These are phyloP conservation scores for Cosmopolites sordidus DNA, from an alignment of 2,888 invertebrate species.

Conservation along the genomic window DNA sequence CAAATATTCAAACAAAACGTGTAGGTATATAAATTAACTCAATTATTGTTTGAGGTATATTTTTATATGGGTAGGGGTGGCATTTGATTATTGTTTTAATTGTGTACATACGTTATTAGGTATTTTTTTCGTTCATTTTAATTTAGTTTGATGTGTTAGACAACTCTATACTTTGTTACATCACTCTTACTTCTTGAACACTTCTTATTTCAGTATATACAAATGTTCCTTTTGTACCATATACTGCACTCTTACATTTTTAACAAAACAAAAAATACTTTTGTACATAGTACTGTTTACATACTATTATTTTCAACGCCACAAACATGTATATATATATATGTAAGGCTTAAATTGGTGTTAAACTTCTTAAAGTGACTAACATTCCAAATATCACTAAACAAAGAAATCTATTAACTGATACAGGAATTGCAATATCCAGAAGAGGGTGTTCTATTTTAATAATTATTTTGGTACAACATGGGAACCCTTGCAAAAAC, in stretches of 20 bases:
- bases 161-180: constrained; percentile 30
- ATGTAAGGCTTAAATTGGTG: constrained; percentile 3
- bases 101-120: constrained; percentile 36
- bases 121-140: constrained; percentile 27
- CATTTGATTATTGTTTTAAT: constrained; percentile 36
- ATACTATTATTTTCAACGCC: neutral
- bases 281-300: constrained; percentile 2
- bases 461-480: no score
- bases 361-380: constrained; percentile 11
- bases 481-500: no score
- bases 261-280: neutral
- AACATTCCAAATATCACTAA: constrained; percentile 34
- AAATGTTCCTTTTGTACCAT: constrained; percentile 1
- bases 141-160: constrained; percentile 37
- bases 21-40: no score
- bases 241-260: constrained; percentile 1
- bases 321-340: constrained; percentile 2
- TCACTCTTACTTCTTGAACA: constrained; percentile 39
- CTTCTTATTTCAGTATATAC: constrained; percentile 16
- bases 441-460: no score
- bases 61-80: constrained; percentile 36
- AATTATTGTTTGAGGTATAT: no score
- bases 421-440: no score
- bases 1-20: no score
- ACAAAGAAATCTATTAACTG: no score